Evolutionary conservation across 2,888 invertebrate species (phyloP).

Genomic region (Philonicus albiceps): DNA sequence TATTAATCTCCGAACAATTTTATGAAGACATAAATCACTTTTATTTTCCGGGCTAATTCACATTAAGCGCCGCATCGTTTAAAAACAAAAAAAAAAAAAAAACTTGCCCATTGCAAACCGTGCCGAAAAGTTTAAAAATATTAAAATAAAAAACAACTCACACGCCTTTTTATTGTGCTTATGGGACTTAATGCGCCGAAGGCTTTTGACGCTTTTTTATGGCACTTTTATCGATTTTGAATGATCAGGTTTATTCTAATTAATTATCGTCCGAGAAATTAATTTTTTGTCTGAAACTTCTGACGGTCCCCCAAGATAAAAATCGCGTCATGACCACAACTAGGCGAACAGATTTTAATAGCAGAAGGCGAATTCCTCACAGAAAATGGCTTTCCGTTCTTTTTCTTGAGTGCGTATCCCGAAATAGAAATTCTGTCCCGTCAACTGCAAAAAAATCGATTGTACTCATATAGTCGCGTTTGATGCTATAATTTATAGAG

Average conservation of each 20-base stretch:
- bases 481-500: neutral
- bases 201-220: neutral
- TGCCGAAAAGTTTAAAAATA: neutral
- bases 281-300: neutral
- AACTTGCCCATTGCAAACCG: neutral
- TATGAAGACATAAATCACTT: conserved; percentile 21
- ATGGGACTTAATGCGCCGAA: neutral
- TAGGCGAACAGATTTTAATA: neutral
- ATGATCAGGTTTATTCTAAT: conserved; percentile 14
- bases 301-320: neutral
- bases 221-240: neutral
- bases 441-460: neutral
- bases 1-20: neutral
- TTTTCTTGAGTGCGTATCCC: neutral
- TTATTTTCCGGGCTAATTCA: neutral
- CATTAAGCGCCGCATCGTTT: neutral
- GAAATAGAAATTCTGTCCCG: neutral
- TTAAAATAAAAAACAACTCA: neutral
- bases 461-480: neutral
- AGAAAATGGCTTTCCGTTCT: neutral
- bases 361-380: neutral
- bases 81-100: neutral
- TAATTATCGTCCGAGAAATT: neutral
- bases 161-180: neutral
- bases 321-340: neutral